A percentile compares a stretch with the other conserved stretches of the same genome.
Evolutionary conservation across 2,113 vertebrate genomes (phyloP).

Genomic region (Melanotaenia duboulayi): DNA sequence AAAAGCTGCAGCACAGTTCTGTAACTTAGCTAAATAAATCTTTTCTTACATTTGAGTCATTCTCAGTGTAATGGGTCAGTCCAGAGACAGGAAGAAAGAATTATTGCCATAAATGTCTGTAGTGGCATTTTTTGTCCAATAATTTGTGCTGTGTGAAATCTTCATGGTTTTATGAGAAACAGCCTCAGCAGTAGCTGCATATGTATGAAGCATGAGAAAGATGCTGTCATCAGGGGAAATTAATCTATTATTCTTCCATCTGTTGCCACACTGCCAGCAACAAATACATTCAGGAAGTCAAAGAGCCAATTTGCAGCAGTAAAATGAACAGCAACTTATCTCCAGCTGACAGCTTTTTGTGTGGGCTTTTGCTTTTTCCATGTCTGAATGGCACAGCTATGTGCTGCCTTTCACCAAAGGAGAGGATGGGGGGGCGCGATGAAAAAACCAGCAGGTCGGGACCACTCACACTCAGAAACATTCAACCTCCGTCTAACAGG

Average conservation of each 20-base stretch:
- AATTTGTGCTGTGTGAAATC: conserved; percentile 15
- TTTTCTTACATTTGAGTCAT: too few relatives aligned
- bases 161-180: conserved; percentile 42
- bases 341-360: conserved; percentile 46
- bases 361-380: conserved; percentile 45
- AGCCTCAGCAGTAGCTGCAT: conserved; percentile 24
- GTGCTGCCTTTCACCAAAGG: neutral
- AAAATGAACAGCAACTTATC: conserved; percentile 58
- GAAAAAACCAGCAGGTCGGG: conserved; percentile 13
- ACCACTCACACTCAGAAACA: neutral
- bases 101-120: too few relatives aligned
- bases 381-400: conserved; percentile 16
- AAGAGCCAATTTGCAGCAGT: conserved; percentile 37
- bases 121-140: too few relatives aligned
- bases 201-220: conserved; percentile 33
- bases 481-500: neutral
- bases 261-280: conserved; percentile 39
- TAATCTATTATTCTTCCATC: conserved; percentile 51
- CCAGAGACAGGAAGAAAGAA: too few relatives aligned
- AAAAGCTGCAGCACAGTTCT: too few relatives aligned
- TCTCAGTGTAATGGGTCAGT: too few relatives aligned
- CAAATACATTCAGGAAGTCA: conserved; percentile 48
- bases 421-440: neutral
- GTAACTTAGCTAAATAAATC: too few relatives aligned
- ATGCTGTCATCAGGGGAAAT: conserved; percentile 16